Conservation (phyloP, 2,797 vertebrate genomes). For the Sparus aurata region DNA sequence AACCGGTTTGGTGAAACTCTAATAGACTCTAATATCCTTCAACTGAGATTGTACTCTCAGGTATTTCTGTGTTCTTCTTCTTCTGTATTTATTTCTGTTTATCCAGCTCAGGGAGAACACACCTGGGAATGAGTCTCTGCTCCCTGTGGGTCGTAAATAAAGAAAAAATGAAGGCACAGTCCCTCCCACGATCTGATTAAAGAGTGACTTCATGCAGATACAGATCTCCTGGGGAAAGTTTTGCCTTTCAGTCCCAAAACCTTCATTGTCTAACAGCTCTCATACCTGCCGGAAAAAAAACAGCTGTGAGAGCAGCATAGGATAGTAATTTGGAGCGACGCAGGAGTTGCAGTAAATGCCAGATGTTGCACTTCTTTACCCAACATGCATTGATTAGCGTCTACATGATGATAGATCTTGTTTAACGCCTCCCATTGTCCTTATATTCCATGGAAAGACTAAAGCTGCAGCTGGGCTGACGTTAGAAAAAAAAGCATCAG, state of each 20-base stretch:
- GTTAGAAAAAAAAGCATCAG: neutral
- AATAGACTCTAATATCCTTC: neutral
- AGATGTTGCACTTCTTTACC: conserved; percentile 39
- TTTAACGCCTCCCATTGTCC: conserved; percentile 5
- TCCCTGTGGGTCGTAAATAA: neutral
- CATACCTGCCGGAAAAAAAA: conserved; percentile 20
- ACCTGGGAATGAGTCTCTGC: neutral
- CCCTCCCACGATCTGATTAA: conserved; percentile 5
- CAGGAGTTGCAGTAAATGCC: conserved; percentile 51
- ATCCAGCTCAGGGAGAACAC: neutral
- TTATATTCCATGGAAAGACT: neutral
- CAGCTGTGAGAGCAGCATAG: conserved; percentile 27
- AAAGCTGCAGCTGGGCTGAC: neutral
- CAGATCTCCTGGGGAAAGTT: conserved; percentile 1
- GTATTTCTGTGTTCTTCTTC: neutral
- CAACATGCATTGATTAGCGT: conserved; percentile 21
- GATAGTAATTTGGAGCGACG: conserved; percentile 28
- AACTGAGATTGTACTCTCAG: neutral
- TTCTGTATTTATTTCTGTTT: conserved; percentile 2
- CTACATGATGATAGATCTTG: neutral
- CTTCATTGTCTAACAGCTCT: neutral
- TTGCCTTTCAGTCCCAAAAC: conserved; percentile 10
- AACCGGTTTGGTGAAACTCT: neutral
- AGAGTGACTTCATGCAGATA: conserved; percentile 10
- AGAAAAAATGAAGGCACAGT: neutral